Evolutionary conservation across 1,140 invertebrate genomes (phyloP), one percentile per base, ranked within the genome.

Genomic region (Zaprionus vittiger): DNA sequence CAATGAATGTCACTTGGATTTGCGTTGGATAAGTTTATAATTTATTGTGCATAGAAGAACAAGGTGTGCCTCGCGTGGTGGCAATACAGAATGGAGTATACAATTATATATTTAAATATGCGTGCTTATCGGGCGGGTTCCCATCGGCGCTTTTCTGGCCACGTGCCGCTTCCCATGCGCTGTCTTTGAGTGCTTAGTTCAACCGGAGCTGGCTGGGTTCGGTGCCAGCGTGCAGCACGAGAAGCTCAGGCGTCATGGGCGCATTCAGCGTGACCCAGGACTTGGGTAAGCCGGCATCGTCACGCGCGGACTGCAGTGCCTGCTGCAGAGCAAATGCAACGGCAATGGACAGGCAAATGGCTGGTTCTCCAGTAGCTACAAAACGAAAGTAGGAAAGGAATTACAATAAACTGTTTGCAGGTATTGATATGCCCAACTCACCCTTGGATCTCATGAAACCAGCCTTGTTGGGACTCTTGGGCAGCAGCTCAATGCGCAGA

Each of bases 391-490:
- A 15, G 52, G 31, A 17, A 20, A 17, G 37, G 37, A 38, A 52
- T 17, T 15, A 62, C 26, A 3, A 59, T 6, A 20, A 5, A 54
- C 22, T 15, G 6, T 26, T 24, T 54, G 9, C n/a, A 6, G 11
- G 12, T 26, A 3, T 54, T 15, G 4, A 6, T 54, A 24, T 54
- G 22, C 24, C 44, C 1, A 41, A 65, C 97, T 96, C 94, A 89
- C 84, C 84, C 95, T 98, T 98, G 0, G 97, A 96, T 22, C 96
- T 94, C n/a, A 97, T 93, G 37, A 97, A 94, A 26, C 95, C 95
- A 7, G 94, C 86, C 11, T 94, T 94, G 93, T 98, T 97, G 44
- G 95, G 94, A 12, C 95, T 94, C 91, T 97, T 96, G 83, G 95
- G 95, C 57, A 95, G 93, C 52, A 98, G 94, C 38, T 95, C 95